Conservation (phyloP, 2,113 vertebrate genomes). For the Coreoperca whiteheadi region DNA sequence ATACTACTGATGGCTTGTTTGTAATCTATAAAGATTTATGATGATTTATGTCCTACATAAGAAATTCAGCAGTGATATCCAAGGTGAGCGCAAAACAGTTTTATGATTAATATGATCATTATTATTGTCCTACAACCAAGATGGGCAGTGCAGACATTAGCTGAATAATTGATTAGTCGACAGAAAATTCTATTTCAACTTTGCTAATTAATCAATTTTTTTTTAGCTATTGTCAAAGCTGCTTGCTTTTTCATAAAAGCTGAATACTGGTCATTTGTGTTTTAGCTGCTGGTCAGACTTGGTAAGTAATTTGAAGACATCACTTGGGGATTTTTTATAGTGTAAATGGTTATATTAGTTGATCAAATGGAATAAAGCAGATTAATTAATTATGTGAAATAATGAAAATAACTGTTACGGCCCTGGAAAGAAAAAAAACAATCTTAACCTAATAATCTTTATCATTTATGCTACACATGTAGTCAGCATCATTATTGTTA, state of each 20-base stretch:
- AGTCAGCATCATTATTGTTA: not conserved
- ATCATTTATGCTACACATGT: not conserved
- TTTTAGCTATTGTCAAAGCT: not conserved
- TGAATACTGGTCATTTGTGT: not conserved
- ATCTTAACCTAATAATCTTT: not conserved
- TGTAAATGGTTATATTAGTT: not conserved
- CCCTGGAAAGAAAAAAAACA: not conserved
- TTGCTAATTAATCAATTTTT: not conserved
- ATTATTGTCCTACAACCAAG: not conserved
- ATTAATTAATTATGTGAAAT: not conserved
- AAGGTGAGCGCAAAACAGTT: not conserved
- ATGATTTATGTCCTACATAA: not conserved
- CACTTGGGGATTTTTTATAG: not conserved
- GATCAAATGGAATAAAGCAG: not conserved
- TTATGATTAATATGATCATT: conserved; percentile 17
- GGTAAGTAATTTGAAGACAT: not conserved
- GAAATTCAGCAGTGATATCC: not conserved
- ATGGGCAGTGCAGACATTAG: not conserved
- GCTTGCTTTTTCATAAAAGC: not conserved
- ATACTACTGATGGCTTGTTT: too few species aligned
- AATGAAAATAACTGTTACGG: not conserved
- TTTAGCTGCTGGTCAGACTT: not conserved
- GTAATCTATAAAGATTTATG: not conserved
- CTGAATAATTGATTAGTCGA: not conserved
- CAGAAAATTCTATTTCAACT: not conserved